Evolutionary conservation across 2,888 invertebrate species (phyloP), one percentile per base, ranked within the genome.

Genomic region (Anticlea derivata): DNA sequence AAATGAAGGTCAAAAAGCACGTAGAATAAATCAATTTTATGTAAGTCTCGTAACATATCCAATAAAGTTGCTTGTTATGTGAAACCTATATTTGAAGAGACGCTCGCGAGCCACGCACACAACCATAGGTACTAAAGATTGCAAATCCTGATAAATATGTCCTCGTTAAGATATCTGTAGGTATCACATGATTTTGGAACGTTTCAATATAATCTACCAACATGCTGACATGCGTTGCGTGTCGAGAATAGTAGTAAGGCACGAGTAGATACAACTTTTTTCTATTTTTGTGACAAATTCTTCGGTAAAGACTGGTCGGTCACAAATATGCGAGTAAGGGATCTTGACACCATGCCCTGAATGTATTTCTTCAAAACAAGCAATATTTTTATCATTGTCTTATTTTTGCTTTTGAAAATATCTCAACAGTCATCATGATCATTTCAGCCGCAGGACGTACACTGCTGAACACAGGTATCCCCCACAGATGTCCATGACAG

Each of bases 111-210:
- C 64, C 75, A 75, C 75, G 77, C 60, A 58, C 50, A 55, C 60
- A 66, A 63, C 57, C 61, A 73, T 68, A 73, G 73, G 72, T 60
- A 60, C 29, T 68, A 60, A 65, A 75, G 75, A 77, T 76, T 59
- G 72, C 64, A 63, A 62, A 70, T 65, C 55, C 58, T 66, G 74
- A 78, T 78, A 77, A 78, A 69, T 68, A 65, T 66, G 61, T 68
- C 69, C 76, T 76, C 73, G 75, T 73, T 73, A 74, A 73, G 75
- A 76, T 77, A 72, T 70, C 67, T 70, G 71, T 11, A 13, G 40
- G 27, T 75, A 70, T 71, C 65, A 74, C 65, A 71, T 77, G 70
- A 72, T 47, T 38, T 31, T 29, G 54, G 47, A 58, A 58, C 58
- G 50, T 52, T 55, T 52, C 71, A 73, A 73, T 77, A 72, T 68